Conservation (phyloP, 2,797 vertebrate genomes). For the Silurus aristotelis region DNA sequence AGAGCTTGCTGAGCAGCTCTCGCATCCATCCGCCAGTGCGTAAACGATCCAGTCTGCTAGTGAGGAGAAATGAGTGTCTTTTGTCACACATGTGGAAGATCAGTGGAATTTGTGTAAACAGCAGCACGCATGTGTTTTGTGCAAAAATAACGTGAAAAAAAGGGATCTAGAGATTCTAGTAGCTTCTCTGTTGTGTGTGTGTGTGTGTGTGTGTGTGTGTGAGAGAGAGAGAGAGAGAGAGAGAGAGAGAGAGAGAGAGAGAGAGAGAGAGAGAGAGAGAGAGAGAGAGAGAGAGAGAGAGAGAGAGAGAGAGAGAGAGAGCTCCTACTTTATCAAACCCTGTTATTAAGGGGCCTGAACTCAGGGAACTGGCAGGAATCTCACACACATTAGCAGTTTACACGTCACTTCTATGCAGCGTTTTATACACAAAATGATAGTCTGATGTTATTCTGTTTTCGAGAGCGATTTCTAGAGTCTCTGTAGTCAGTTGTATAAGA, state of each 20-base stretch:
- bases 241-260: too few relatives aligned
- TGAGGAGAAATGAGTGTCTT: neutral
- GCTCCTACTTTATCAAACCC: conserved; percentile 70
- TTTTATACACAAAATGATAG: neutral
- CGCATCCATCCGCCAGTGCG: neutral
- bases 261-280: too few relatives aligned
- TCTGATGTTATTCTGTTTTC: neutral
- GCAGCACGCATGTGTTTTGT: neutral
- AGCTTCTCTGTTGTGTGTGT: neutral
- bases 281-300: too few relatives aligned
- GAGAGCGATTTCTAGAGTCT: neutral
- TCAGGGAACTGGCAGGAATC: conserved; percentile 41
- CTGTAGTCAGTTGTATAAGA: neutral
- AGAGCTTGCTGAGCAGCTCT: neutral
- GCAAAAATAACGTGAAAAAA: neutral
- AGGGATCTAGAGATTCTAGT: neutral
- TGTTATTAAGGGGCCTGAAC: conserved; percentile 76
- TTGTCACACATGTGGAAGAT: neutral
- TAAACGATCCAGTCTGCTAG: neutral
- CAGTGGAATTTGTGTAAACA: neutral
- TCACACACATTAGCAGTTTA: conserved; percentile 37
- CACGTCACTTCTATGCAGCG: neutral
- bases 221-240: too few relatives aligned
- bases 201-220: too few relatives aligned
- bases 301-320: too few relatives aligned